Conservation (phyloP, 1,140 invertebrate species). For the Latrodectus geometricus region DNA sequence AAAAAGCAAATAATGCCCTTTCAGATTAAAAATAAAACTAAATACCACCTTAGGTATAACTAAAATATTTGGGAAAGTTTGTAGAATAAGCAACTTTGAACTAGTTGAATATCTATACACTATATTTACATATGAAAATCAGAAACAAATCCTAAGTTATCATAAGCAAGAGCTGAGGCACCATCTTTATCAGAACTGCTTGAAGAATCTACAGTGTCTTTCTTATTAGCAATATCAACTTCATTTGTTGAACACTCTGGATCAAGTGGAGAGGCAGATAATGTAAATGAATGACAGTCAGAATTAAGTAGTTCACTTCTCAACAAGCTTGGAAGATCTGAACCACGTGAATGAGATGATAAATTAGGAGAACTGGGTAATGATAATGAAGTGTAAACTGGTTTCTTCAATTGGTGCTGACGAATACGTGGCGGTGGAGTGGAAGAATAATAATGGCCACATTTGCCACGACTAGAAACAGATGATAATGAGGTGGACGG, state of each 20-base stretch:
- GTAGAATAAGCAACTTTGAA: neutral
- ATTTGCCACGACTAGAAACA: too few relatives aligned
- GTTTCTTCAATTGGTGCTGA: neutral
- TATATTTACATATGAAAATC: constrained; percentile 16
- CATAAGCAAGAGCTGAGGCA: constrained; percentile 33
- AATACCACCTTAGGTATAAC: neutral
- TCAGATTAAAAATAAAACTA: neutral
- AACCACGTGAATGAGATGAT: neutral
- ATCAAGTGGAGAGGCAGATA: neutral
- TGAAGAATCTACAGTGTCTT: too few relatives aligned
- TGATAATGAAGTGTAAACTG: constrained; percentile 27
- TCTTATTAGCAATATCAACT: neutral
- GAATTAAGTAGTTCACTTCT: constrained; percentile 41
- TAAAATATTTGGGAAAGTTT: neutral
- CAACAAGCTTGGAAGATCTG: neutral
- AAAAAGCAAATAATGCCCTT: too few relatives aligned
- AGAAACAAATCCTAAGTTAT: constrained; percentile 46
- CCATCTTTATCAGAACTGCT: neutral
- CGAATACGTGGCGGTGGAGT: constrained; percentile 25
- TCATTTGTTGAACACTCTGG: neutral
- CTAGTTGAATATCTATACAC: neutral
- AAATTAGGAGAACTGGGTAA: constrained; percentile 46
- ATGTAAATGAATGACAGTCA: neutral
- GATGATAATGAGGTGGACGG: neutral
- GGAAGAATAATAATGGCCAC: constrained; percentile 4